phyloP scores from a whole-genome alignment of 2,113 vertebrate species.

The Oreochromis niloticus region DNA sequence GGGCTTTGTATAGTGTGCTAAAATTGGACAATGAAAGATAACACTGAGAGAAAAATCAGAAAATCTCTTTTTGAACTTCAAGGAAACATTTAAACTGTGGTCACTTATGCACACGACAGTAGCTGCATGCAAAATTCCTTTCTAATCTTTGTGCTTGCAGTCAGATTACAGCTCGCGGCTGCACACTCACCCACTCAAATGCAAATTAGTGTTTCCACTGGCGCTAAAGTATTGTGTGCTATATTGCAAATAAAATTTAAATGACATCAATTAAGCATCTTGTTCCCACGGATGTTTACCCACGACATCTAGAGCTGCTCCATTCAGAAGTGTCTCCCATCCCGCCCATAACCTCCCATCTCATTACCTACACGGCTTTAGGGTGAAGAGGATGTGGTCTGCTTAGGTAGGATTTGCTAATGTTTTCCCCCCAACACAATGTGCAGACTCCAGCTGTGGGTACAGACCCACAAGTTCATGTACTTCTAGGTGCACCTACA shows the following conservation, averaged over 20 bases:
- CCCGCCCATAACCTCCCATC: background rate
- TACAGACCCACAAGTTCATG: constrained; percentile 2
- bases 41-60: background rate
- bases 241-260: background rate
- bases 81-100: background rate
- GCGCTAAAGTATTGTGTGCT: background rate
- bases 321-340: constrained; percentile 25
- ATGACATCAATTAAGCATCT: background rate
- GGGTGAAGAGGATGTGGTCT: constrained; percentile 61
- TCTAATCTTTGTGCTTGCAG: background rate
- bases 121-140: background rate
- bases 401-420: constrained; percentile 54
- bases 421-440: constrained; percentile 57
- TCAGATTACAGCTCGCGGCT: background rate
- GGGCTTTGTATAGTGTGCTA: background rate
- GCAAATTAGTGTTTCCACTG: background rate
- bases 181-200: background rate
- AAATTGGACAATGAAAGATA: background rate
- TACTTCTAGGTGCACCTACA: background rate
- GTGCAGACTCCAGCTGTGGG: constrained; percentile 39
- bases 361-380: constrained; percentile 52
- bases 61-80: background rate
- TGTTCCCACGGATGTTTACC: constrained; percentile 12
- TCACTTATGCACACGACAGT: background rate
- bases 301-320: constrained; percentile 12